Base-by-base conservation (phyloP, 1,140 invertebrate genomes). In the Aphelenchoides besseyi region DNA sequence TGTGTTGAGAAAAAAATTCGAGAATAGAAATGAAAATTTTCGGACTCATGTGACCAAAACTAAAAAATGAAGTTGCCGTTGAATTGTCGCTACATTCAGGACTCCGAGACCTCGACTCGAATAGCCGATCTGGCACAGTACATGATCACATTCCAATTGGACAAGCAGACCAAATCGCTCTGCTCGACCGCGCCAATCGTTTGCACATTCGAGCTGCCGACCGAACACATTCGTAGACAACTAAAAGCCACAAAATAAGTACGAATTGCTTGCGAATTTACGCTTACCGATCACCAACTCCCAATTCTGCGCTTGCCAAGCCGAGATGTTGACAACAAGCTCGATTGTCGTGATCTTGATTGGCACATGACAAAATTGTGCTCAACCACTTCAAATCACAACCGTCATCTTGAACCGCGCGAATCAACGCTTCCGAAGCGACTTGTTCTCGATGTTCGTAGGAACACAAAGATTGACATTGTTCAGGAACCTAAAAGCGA, bases 131-230 rank as follows among this genome's bases (percentile, higher is more conserved):
- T 33, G 3, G 79, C 79, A 64, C 79, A 81, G 64, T 81, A 81
- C 79, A 81, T 81, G 52, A 82, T 72, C 23, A 81, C 79, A 41
- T 81, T 81, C 79, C 79, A 81, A 41, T 81, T 81, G 37, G 70
- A 74, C 3, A 81, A 72, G 33, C 79, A 81, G 12, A 81, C 79
- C 2, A 81, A 59, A 55, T 81, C 79, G 37, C 74, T 68, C 59
- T 81, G 80, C 23, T 79, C 74, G 1, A 81, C 66, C 9, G 77
- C 70, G 18, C 74, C 75, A 35, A 81, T 59, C 1, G 73, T 68
- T 32, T 68, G 68, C 32, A 71, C 74, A 2, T 72, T 74, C 16
- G 74, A 77, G 12, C 41, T 55, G 30, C 72, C 79, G n/a, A 82
- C 68, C 63, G 79, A 77, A 68, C 79, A 81, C 80, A 81, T 80